Evolutionary conservation across 2,797 vertebrate species (phyloP), one percentile per base, ranked within the genome.

Genomic region (Enteromius paludinosus): DNA sequence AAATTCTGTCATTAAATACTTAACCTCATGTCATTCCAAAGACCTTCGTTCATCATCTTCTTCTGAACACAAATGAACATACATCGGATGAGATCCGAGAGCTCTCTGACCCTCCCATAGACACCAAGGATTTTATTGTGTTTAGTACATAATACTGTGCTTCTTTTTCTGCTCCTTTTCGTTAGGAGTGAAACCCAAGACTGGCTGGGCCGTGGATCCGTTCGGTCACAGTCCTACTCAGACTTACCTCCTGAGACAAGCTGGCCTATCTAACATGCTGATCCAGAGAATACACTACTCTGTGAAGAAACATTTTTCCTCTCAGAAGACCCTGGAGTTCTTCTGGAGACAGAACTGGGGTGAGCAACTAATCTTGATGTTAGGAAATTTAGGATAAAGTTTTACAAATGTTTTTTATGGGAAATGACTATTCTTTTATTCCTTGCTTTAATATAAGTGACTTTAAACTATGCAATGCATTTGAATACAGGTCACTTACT

Each of bases 291-390:
- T 97, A 69, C 97, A 98, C 91, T 98, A 98, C 85, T 90, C 96
- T 0, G 0, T 98, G 84, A 98, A 98, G 92, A 98, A 98, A 81
- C 89, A 98, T 84, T 96, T 97, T 71, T 17, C 97, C 38, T 18
- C 15, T 3, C 92, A 96, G 81, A 96, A 93, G 88, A 95, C 91
- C 0, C 89, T 98, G 14, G 97, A 98, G 91, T 98, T 98, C 90
- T 95, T 93, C 86, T 98, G 97, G 97, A 95, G 97, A 87, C 97
- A 98, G 90, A 97, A 91, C 88, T 98, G 97, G 97, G 97, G 97
- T 98, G 93, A 86, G 93, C 54, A 74, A 17, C n/a, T 59, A 33
- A 41, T 18, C 33, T 75, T 25, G 5, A 35, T 54, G 18, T 35
- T 38, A n/a, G 23, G 25, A 71, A 62, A 62, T 5, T 59, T 10